phyloP scores from a whole-genome alignment of 2,797 vertebrate genomes.

The Graptemys geographica region DNA sequence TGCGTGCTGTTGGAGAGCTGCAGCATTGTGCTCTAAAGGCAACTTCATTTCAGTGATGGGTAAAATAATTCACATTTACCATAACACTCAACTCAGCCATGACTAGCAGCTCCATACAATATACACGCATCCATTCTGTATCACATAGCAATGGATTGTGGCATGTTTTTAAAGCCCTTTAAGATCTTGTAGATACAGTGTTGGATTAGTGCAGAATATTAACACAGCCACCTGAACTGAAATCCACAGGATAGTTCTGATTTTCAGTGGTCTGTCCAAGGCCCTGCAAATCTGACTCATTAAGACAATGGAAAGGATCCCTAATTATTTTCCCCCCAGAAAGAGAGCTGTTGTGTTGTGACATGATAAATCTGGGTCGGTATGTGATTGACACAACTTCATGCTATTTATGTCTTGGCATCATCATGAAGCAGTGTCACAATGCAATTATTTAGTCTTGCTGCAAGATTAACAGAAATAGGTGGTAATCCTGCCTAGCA shows the following conservation, averaged over 20 bases:
- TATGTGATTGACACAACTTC: background rate
- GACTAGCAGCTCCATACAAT: constrained; percentile 23
- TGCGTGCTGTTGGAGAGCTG: background rate
- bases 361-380: background rate
- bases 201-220: background rate
- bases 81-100: constrained; percentile 39
- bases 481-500: accelerated
- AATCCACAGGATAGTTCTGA: accelerated
- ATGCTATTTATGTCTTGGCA: background rate
- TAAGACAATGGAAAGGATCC: background rate
- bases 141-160: background rate
- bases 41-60: background rate
- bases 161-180: background rate
- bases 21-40: constrained; percentile 33
- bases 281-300: background rate
- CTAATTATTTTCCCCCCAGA: background rate
- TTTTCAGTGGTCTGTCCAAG: background rate
- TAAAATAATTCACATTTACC: constrained; percentile 24
- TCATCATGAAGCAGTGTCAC: background rate
- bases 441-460: accelerated
- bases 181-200: background rate
- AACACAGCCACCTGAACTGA: background rate
- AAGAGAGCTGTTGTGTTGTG: background rate
- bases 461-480: background rate
- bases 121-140: background rate